These are phyloP conservation scores for Hanleya hanleyi DNA, from an alignment of 2,888 invertebrate genomes.

Conservation along the genomic window DNA sequence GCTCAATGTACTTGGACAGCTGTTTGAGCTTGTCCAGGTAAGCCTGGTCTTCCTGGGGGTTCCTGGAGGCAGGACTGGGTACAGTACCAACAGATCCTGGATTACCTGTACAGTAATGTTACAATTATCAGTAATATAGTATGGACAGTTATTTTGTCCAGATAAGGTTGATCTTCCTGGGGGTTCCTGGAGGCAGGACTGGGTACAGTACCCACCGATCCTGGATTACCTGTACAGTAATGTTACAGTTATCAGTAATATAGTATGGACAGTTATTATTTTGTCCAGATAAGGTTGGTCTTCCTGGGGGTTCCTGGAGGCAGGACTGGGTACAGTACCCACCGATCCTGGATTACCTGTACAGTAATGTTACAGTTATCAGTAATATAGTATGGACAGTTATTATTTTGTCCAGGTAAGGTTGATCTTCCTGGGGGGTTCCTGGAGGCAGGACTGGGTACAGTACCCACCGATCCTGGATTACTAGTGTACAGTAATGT, in stretches of 20 bases:
- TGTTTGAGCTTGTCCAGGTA: conserved; percentile 95
- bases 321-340: conserved; percentile 45
- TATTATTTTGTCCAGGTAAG: conserved; percentile 94
- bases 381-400: too few species aligned
- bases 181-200: conserved; percentile 46
- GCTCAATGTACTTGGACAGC: conserved; percentile 94
- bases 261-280: too few species aligned
- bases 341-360: conserved; percentile 51
- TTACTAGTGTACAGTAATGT: too few species aligned
- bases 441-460: conserved; percentile 43
- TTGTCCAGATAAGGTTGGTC: conserved; percentile 95
- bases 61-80: conserved; percentile 43
- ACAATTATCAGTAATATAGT: too few species aligned
- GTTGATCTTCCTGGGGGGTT: conserved; percentile 83
- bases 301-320: conserved; percentile 75
- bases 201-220: conserved; percentile 47
- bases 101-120: conserved; percentile 48
- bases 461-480: conserved; percentile 52
- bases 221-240: conserved; percentile 51
- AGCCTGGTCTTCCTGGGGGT: conserved; percentile 84
- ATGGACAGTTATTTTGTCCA: conserved; percentile 95
- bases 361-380: too few species aligned
- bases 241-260: too few species aligned
- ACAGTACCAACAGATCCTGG: conserved; percentile 52
- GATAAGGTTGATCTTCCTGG: conserved; percentile 89